Percentiles rank a stretch among this genome's conserved stretches.
Evolutionary conservation across 2,888 invertebrate genomes (phyloP).

Genomic region (Glomeris marginata): DNA sequence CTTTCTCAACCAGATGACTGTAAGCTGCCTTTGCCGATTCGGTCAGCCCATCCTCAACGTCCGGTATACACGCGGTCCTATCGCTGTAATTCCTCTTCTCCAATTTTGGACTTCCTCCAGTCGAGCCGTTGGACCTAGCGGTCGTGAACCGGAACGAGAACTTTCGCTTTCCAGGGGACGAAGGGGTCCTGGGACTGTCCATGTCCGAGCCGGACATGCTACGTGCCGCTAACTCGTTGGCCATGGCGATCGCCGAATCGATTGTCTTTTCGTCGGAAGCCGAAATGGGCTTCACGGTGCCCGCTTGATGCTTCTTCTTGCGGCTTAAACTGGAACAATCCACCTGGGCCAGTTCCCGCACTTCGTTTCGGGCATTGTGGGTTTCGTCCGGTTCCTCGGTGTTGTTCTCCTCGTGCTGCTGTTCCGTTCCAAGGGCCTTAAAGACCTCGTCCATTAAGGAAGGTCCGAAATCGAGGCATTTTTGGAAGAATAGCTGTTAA

Average conservation of each 20-base stretch:
- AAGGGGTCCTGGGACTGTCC: constrained; percentile 38
- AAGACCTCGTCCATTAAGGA: constrained; percentile 83
- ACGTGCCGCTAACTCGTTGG: constrained; percentile 72
- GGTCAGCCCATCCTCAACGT: constrained; percentile 76
- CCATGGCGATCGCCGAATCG: constrained; percentile 82
- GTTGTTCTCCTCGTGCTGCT: constrained; percentile 19
- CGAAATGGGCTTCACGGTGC: constrained; percentile 73
- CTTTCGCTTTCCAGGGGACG: constrained; percentile 55
- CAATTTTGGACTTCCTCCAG: constrained; percentile 37
- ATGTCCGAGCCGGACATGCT: constrained; percentile 34
- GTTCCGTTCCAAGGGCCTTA: constrained; percentile 35
- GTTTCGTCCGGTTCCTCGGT: constrained; percentile 26
- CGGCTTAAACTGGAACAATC: constrained; percentile 15
- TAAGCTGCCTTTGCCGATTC: constrained; percentile 87
- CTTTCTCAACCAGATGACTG: constrained; percentile 71
- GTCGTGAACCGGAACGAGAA: constrained; percentile 61
- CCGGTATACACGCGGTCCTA: constrained; percentile 68
- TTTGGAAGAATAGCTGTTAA: constrained; percentile 17
- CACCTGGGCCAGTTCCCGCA: constrained; percentile 42
- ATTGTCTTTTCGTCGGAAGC: constrained; percentile 81
- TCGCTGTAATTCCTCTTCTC: constrained; percentile 79
- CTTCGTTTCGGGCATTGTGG: constrained; percentile 53
- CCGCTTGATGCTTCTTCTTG: constrained; percentile 38
- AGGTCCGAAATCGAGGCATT: constrained; percentile 45
- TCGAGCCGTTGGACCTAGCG: constrained; percentile 8